Base-by-base conservation (phyloP, 2,797 vertebrate species). In the Micrastur ruficollis region DNA sequence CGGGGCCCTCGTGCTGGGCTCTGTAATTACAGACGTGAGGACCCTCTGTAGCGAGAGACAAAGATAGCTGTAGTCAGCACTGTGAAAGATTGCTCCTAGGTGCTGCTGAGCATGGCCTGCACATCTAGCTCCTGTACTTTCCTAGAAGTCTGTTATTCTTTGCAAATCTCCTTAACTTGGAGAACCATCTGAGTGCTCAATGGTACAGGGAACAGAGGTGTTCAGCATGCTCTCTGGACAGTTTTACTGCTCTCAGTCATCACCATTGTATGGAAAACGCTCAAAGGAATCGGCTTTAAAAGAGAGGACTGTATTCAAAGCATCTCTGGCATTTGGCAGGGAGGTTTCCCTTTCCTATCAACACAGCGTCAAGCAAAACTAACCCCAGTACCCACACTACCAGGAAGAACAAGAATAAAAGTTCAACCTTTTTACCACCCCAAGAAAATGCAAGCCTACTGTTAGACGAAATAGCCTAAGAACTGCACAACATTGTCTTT, bases 251-350 rank as follows among this genome's bases (percentile, higher is more conserved):
- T 66, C 88, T 84, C 74, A 73, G 50, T 79, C 49, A 29, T 31
- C 63, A 44, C 47, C 90, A 68, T 26, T 46, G 53, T 10, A 38
- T 4, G 31, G 82, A 7, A n/a, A 90, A 76, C 4, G 25, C 40
- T 80, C 67, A 53, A 56, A 89, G n/a, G 89, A 87, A 71, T 9
- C 14, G 49, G 18, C 11, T 36, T 44, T 14, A 7, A 55, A 59
- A 46, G 65, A 76, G 36, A 81, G 90, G 44, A 40, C 44, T 38
- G 53, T 29, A 70, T 23, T 47, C 1, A 2, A 89, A 84, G 62
- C 83, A 85, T 63, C 47, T 58, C 59, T 76, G 83, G 95, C 74
- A 74, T 80, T 73, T 71, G 84, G 84, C 71, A 59, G 65, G 58
- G 78, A 89, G 70, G 63, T 73, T 86, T 58, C 83, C 27, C 40